Percentiles rank a stretch among this genome's conserved stretches.
Evolutionary conservation across 2,113 vertebrate species (phyloP).

Genomic region (Gallinago undulata): DNA sequence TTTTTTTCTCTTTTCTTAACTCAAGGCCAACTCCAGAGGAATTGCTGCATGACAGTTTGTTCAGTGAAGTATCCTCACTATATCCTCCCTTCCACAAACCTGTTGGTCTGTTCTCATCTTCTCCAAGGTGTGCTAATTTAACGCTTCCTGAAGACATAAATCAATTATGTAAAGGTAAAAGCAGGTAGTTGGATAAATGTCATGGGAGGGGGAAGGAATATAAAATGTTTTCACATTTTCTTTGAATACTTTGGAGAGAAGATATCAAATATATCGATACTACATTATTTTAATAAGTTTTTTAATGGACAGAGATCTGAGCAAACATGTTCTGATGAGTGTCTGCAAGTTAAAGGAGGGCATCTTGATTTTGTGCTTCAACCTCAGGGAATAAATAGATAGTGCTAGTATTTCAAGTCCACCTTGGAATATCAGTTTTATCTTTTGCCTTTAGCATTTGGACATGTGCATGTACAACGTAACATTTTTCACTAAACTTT

Average conservation of each 20-base stretch:
- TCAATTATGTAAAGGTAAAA: constrained; percentile 89
- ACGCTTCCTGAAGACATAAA: constrained; percentile 92
- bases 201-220: background rate
- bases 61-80: constrained; percentile 79
- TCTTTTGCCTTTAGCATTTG: background rate
- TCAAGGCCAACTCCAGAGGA: constrained; percentile 86
- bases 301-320: background rate
- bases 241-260: background rate
- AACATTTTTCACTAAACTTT: background rate
- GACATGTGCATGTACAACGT: background rate
- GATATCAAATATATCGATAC: background rate
- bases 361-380: background rate
- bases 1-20: background rate
- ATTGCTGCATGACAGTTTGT: constrained; percentile 82
- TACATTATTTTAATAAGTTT: background rate
- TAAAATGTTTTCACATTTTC: background rate
- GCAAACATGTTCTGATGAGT: background rate
- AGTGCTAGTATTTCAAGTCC: background rate
- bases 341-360: background rate
- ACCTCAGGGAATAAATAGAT: background rate
- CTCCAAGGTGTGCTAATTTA: constrained; percentile 88
- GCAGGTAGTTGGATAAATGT: background rate
- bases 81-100: constrained; percentile 83
- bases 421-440: background rate
- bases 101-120: constrained; percentile 89